These are phyloP conservation scores for Bos taurus DNA, from an alignment of 2,113 vertebrate species.

Conservation along the genomic window ARS-UCD2.0 NC_037333.1:2114001-2114500, in stretches of 20 bases:
- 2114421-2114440: not conserved
- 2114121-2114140: not conserved
- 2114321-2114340: not conserved
- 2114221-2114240: no score
- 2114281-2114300: not conserved
- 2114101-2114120: not conserved
- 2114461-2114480: not conserved
- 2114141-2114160: not conserved
- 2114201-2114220: not conserved
- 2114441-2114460: not conserved
- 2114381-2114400: not conserved
- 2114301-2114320: not conserved
- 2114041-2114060: not conserved
- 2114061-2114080: not conserved
- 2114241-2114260: not conserved
- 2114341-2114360: not conserved
- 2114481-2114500: not conserved
- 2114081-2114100: not conserved
- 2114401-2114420: not conserved
- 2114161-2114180: not conserved
- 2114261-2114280: not conserved
- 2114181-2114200: not conserved
- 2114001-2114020: not conserved
- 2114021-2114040: not conserved
- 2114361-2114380: not conserved